Conservation (phyloP, 1,140 invertebrate species). For the Hyles vespertilio region DNA sequence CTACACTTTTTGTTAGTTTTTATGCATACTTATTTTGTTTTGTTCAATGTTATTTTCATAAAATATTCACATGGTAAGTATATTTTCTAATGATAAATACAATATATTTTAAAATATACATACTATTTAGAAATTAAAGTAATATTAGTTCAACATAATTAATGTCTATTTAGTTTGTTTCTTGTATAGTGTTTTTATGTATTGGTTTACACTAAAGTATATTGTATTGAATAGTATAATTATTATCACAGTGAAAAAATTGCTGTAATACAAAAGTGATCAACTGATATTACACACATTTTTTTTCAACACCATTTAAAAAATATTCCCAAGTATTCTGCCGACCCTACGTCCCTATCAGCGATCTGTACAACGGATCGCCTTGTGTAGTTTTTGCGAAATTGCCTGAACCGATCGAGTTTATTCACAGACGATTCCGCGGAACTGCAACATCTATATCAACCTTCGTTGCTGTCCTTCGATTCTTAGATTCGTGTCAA, state of each 20-base stretch:
- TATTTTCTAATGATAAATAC: background rate
- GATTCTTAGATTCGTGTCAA: no score
- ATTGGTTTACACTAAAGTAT: no score
- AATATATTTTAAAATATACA: no score
- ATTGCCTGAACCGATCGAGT: slow-evolving; percentile 63
- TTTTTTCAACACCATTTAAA: background rate
- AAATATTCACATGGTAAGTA: background rate
- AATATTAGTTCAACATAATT: no score
- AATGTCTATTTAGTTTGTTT: no score
- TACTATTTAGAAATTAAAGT: no score
- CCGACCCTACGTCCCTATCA: slow-evolving; percentile 54
- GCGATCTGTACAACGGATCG: slow-evolving; percentile 67
- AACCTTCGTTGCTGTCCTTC: no score
- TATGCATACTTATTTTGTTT: no score
- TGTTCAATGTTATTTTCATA: background rate
- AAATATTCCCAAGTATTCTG: slow-evolving; percentile 17
- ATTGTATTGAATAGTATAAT: no score
- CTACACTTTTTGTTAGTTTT: no score
- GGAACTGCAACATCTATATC: slow-evolving; percentile 19
- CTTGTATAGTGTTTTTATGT: no score
- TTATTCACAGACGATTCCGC: slow-evolving; percentile 43
- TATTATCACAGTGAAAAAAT: no score
- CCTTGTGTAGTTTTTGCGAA: slow-evolving; percentile 75
- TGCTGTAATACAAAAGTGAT: background rate
- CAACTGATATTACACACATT: background rate